Conservation (phyloP, 1,140 invertebrate species). For the Micrasema longulum region DNA sequence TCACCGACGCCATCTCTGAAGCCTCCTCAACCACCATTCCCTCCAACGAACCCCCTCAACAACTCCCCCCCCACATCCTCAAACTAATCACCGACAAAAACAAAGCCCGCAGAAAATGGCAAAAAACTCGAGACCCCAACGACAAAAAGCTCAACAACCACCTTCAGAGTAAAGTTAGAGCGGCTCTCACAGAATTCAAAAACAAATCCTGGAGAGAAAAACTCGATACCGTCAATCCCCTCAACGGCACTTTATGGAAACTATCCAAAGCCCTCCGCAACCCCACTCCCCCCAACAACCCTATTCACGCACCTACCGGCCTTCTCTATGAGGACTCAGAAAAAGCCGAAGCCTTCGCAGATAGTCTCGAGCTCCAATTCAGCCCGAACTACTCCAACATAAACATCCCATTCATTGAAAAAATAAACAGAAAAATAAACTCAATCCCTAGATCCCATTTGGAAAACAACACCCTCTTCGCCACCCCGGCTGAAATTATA, state of each 20-base stretch:
- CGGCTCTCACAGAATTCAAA: too few relatives aligned
- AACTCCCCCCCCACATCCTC: too few relatives aligned
- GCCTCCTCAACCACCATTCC: too few relatives aligned
- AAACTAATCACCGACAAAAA: too few relatives aligned
- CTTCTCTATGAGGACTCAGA: not conserved
- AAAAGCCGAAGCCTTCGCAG: not conserved
- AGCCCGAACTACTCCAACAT: not conserved
- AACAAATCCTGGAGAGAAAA: too few relatives aligned
- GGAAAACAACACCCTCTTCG: not conserved
- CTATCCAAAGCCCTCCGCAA: not conserved
- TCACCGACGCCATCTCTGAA: too few relatives aligned
- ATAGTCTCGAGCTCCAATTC: conserved; percentile 4
- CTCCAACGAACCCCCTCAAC: too few relatives aligned
- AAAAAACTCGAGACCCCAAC: too few relatives aligned
- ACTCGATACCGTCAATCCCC: not conserved
- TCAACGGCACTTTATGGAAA: not conserved
- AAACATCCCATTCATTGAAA: not conserved
- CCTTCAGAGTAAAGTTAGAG: too few relatives aligned
- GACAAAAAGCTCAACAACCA: too few relatives aligned
- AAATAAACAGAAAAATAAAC: not conserved
- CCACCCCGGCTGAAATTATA: not conserved
- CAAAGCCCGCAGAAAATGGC: too few relatives aligned
- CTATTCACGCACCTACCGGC: not conserved
- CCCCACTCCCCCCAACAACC: not conserved
- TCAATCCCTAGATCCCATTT: too few relatives aligned